phyloP scores from a whole-genome alignment of 2,797 vertebrate genomes.

The Rhincodon typus region DNA sequence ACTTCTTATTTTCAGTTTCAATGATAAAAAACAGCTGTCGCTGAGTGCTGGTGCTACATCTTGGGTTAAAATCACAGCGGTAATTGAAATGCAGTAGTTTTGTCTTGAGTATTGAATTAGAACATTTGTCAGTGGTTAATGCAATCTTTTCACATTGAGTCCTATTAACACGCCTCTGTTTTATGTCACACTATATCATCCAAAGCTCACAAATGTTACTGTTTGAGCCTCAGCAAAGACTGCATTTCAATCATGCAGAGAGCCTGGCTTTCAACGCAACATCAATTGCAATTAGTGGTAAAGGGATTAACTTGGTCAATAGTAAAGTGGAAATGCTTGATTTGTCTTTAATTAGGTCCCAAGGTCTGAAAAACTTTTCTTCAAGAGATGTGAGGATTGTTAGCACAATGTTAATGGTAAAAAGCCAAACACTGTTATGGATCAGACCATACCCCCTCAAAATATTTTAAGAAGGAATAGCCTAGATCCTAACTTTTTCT shows the following conservation, averaged over 20 bases:
- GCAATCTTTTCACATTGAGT: neutral
- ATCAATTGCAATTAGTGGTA: neutral
- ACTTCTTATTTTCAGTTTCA: neutral
- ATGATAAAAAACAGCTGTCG: neutral
- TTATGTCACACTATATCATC: neutral
- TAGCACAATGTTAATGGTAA: too few relatives aligned
- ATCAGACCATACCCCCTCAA: too few relatives aligned
- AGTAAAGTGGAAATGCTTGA: neutral
- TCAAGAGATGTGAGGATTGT: too few relatives aligned
- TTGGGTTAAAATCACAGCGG: neutral
- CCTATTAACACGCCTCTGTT: neutral
- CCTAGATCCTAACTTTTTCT: too few relatives aligned
- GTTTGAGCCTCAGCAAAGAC: neutral
- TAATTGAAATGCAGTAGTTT: neutral
- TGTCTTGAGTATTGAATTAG: too few relatives aligned
- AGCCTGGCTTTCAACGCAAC: neutral
- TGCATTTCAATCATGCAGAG: neutral
- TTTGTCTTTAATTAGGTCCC: neutral
- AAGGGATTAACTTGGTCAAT: neutral
- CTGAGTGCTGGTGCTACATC: neutral
- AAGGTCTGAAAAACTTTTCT: neutral
- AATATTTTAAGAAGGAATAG: too few relatives aligned
- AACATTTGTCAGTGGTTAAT: neutral
- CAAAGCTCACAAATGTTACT: neutral
- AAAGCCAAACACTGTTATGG: neutral